Evolutionary conservation across 2,113 vertebrate genomes (phyloP).

Genomic region (Dromiciops gliroides): DNA sequence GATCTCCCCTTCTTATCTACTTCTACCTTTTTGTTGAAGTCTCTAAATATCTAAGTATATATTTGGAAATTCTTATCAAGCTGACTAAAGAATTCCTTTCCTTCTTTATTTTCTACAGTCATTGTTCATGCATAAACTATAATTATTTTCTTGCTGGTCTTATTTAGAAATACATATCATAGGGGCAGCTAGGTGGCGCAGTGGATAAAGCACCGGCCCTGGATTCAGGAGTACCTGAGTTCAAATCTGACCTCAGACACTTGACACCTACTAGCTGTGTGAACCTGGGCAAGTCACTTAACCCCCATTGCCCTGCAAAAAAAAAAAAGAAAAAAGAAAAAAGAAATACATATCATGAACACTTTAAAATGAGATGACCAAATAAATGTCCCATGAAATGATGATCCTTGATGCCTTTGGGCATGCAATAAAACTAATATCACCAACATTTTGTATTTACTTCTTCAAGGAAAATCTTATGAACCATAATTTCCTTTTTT

Average conservation of each 20-base stretch:
- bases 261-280: too few species aligned
- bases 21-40: neutral
- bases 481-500: neutral
- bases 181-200: too few species aligned
- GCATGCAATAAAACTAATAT: neutral
- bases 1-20: neutral
- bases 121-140: neutral
- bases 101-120: neutral
- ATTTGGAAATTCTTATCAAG: neutral
- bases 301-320: too few species aligned
- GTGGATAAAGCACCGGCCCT: too few species aligned
- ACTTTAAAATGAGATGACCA: neutral
- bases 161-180: neutral
- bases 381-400: neutral
- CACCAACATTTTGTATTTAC: neutral
- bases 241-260: too few species aligned
- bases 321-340: too few species aligned
- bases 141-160: neutral
- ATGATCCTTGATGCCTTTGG: neutral
- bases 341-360: neutral
- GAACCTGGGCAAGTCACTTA: too few species aligned
- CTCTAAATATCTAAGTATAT: neutral
- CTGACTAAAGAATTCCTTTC: neutral
- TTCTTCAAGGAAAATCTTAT: neutral
- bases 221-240: too few species aligned